Evolutionary conservation across 2,113 vertebrate genomes (phyloP).

Genomic region (Macrotus californicus): DNA sequence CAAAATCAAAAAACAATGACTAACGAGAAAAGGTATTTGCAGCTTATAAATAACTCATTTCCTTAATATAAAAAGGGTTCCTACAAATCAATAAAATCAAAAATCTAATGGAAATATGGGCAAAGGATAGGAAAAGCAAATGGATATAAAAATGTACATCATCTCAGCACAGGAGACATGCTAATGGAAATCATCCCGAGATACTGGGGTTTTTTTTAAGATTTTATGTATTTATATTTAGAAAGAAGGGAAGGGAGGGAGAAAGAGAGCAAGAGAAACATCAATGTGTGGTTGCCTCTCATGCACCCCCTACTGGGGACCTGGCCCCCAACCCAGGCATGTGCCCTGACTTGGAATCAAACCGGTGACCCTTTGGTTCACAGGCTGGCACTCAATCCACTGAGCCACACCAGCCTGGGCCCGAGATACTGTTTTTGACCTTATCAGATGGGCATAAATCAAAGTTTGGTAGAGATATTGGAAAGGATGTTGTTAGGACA

Average conservation of each 20-base stretch:
- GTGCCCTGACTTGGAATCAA: no score
- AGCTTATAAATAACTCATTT: constrained; percentile 7
- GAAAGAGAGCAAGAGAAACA: no score
- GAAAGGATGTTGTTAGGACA: not conserved
- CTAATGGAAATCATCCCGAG: not conserved
- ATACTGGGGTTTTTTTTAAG: not conserved
- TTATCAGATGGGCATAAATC: not conserved
- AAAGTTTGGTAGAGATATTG: not conserved
- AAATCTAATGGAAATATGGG: not conserved
- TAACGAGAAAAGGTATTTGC: not conserved
- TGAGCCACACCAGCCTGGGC: no score
- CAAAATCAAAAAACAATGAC: not conserved
- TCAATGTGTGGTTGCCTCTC: no score
- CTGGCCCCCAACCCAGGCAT: no score
- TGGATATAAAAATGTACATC: not conserved
- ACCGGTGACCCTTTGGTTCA: no score
- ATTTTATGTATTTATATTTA: no score
- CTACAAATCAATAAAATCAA: not conserved
- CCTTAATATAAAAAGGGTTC: not conserved
- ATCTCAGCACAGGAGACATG: not conserved
- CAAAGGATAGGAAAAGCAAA: not conserved
- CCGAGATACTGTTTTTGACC: not conserved
- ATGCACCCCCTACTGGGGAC: no score
- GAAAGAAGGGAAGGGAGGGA: no score
- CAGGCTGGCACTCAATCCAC: no score